phyloP scores from a whole-genome alignment of 2,797 vertebrate genomes.

The Cuculus canorus region DNA sequence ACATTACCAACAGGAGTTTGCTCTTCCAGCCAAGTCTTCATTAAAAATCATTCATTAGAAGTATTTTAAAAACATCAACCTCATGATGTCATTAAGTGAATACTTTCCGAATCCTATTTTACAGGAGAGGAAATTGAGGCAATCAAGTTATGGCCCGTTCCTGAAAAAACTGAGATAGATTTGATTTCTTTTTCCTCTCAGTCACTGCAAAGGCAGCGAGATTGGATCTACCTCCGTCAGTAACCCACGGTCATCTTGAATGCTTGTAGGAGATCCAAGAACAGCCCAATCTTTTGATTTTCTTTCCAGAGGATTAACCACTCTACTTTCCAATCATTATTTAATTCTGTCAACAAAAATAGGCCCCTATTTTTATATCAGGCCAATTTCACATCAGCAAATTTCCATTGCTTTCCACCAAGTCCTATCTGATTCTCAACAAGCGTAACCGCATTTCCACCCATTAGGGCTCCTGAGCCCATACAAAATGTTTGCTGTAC shows the following conservation, averaged over 20 bases:
- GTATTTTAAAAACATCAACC: slow-evolving; percentile 19
- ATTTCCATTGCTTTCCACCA: not conserved
- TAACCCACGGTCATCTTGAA: not conserved
- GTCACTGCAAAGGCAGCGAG: not conserved
- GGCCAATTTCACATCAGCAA: not conserved
- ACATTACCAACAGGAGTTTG: slow-evolving; percentile 7
- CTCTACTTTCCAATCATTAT: slow-evolving; percentile 9
- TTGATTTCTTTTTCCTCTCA: slow-evolving; percentile 40
- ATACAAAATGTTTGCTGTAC: not conserved
- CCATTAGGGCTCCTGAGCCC: not conserved
- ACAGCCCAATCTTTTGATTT: not conserved
- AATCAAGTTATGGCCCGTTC: slow-evolving; percentile 2
- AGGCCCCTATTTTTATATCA: not conserved
- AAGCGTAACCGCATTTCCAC: not conserved
- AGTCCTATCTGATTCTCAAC: not conserved
- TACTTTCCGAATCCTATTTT: slow-evolving; percentile 44
- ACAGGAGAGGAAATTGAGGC: slow-evolving; percentile 44
- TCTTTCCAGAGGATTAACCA: slow-evolving; percentile 36
- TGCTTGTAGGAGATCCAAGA: slow-evolving; percentile 3
- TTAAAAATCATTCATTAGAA: slow-evolving; percentile 35
- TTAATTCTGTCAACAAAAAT: not conserved
- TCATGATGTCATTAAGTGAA: slow-evolving; percentile 14
- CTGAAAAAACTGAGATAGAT: slow-evolving; percentile 51
- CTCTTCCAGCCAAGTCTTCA: slow-evolving; percentile 38
- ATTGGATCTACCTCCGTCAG: not conserved